Percentiles rank a stretch among this genome's conserved stretches.
Evolutionary conservation across 2,113 vertebrate genomes (phyloP).

Genomic region (Montifringilla adamsi): DNA sequence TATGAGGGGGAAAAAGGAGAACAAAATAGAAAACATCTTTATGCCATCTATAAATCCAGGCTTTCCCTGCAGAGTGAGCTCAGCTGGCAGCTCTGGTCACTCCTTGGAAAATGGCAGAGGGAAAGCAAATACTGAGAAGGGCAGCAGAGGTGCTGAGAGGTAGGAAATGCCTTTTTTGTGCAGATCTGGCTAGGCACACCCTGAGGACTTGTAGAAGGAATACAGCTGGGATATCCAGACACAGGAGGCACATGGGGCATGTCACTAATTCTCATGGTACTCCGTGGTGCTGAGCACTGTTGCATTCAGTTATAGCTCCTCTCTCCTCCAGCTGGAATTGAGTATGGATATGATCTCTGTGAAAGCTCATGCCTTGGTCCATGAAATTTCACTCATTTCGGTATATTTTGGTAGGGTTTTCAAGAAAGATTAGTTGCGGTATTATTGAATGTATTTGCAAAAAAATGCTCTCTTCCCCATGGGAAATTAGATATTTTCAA

Average conservation of each 20-base stretch:
- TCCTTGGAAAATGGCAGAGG: not conserved
- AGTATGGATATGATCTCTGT: not conserved
- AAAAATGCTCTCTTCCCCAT: not conserved
- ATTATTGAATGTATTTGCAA: not conserved
- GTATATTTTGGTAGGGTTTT: not conserved
- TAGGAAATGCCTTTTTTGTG: not conserved
- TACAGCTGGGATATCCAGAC: not conserved
- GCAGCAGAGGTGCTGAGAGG: not conserved
- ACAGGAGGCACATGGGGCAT: not conserved
- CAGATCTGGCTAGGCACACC: not conserved
- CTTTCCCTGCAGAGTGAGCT: not conserved
- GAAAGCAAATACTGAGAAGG: not conserved
- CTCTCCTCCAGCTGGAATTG: not conserved
- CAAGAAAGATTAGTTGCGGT: not conserved
- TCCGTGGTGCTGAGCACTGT: not conserved
- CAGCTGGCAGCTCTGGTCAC: not conserved
- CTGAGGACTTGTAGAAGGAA: not conserved
- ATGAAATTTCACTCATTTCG: not conserved
- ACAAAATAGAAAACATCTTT: not conserved
- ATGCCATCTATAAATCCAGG: not conserved
- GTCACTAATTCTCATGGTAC: not conserved
- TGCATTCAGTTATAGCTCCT: not conserved
- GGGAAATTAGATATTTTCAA: not conserved
- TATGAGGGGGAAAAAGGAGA: not conserved
- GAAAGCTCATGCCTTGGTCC: not conserved